Conservation (phyloP, 1,140 invertebrate species). For the Drosophila santomea region DNA sequence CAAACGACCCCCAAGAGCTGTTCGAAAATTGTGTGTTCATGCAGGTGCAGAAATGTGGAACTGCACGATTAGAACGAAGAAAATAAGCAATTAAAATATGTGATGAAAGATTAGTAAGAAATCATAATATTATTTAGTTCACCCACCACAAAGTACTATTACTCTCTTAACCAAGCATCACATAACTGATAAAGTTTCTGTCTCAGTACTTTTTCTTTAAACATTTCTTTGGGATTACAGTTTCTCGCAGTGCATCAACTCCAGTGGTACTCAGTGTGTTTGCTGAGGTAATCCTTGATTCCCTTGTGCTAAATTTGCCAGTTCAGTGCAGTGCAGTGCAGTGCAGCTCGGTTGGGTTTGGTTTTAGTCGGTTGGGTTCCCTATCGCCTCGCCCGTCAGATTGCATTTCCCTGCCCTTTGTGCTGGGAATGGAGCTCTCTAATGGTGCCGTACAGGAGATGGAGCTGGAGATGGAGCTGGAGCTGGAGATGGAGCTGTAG, state of each 20-base stretch:
- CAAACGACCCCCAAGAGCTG: conserved; percentile 28
- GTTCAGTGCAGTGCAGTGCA: conserved; percentile 43
- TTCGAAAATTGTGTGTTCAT: conserved; percentile 33
- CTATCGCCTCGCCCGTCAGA: conserved; percentile 39
- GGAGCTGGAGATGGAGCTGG: conserved; percentile 36
- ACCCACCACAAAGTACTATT: too few relatives aligned
- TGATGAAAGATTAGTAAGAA: not conserved
- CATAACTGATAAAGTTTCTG: too few relatives aligned
- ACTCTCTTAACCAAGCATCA: too few relatives aligned
- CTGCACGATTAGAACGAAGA: not conserved
- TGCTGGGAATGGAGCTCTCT: conserved; percentile 22
- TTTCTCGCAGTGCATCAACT: conserved; percentile 1
- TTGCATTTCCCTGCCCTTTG: conserved; percentile 16
- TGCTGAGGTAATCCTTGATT: conserved; percentile 72
- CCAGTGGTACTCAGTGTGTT: conserved; percentile 21
- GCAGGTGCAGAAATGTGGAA: not conserved
- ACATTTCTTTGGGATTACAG: too few relatives aligned
- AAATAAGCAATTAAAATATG: not conserved
- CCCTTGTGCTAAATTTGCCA: conserved; percentile 68
- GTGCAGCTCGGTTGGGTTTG: conserved; percentile 32
- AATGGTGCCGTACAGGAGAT: conserved; percentile 47
- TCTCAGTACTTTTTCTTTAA: too few relatives aligned
- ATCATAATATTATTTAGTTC: not conserved
- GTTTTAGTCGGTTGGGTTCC: conserved; percentile 20
- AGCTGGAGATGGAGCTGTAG: too few relatives aligned